Conservation (phyloP, 2,797 vertebrate species). For the Nyctibius grandis region DNA sequence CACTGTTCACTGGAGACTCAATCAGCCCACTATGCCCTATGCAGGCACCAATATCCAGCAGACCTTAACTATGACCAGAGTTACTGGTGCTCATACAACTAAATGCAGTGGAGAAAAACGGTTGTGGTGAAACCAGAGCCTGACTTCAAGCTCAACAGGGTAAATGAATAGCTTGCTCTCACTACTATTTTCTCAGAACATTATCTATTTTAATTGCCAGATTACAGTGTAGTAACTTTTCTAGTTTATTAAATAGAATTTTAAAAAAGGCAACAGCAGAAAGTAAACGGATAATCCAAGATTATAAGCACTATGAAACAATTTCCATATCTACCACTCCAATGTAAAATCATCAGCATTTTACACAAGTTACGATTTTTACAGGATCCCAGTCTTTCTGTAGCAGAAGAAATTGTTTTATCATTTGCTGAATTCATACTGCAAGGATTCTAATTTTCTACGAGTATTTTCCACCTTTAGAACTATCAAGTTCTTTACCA, state of each 20-base stretch:
- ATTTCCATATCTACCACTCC: background rate
- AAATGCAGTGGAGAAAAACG: background rate
- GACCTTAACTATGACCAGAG: background rate
- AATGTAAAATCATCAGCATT: background rate
- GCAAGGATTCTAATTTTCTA: background rate
- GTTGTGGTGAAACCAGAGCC: background rate
- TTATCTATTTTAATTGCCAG: background rate
- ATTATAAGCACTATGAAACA: background rate
- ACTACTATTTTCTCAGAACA: background rate
- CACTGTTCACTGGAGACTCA: background rate
- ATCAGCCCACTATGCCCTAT: background rate
- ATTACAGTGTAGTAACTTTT: background rate
- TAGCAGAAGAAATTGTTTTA: background rate
- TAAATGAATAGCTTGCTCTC: background rate
- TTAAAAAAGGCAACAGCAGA: background rate
- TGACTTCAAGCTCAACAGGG: background rate
- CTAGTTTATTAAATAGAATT: background rate
- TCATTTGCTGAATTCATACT: background rate
- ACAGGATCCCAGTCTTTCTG: background rate
- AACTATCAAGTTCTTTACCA: background rate
- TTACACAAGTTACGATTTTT: background rate
- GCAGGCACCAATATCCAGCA: background rate
- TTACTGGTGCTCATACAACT: background rate
- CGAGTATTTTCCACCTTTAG: background rate
- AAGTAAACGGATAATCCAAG: background rate